Percentiles rank a stretch among this genome's conserved stretches.
Evolutionary conservation across 2,888 invertebrate species (phyloP).

Genomic region (Micoletzkya japonica): DNA sequence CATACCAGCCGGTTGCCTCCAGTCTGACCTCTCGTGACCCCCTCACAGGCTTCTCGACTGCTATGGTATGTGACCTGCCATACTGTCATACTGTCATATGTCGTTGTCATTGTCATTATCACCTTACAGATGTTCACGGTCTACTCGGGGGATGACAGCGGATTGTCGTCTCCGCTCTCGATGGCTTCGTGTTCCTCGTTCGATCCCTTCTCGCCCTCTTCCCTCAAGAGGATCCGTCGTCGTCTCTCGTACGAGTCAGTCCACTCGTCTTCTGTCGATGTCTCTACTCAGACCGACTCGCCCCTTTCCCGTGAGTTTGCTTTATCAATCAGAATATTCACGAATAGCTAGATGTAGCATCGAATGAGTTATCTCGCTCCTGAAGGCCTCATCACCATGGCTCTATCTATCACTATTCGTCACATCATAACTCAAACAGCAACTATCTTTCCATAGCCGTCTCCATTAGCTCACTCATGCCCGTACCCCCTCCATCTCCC

Average conservation of each 20-base stretch:
- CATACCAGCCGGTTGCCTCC: conserved; percentile 16
- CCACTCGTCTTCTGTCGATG: not conserved
- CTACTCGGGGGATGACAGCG: not conserved
- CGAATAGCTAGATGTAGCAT: not conserved
- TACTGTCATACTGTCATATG: no score
- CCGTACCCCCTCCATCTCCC: not conserved
- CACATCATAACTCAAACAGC: not conserved
- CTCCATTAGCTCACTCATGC: not conserved
- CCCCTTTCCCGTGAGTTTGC: not conserved
- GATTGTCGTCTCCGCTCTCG: conserved; percentile 6
- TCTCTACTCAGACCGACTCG: conserved; percentile 9
- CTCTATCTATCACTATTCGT: not conserved
- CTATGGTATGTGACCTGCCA: no score
- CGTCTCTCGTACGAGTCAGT: conserved; percentile 9
- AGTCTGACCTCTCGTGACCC: no score
- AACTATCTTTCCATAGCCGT: not conserved
- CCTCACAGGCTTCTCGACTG: no score
- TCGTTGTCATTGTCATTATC: no score
- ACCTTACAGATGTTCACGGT: conserved; percentile 18
- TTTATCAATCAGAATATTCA: not conserved
- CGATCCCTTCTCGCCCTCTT: not conserved
- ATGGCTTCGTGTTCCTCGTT: conserved; percentile 10
- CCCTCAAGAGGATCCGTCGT: not conserved
- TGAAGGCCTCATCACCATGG: not conserved
- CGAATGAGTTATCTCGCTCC: not conserved